Conservation (phyloP, 2,113 vertebrate species). For the Laticauda laticaudata region DNA sequence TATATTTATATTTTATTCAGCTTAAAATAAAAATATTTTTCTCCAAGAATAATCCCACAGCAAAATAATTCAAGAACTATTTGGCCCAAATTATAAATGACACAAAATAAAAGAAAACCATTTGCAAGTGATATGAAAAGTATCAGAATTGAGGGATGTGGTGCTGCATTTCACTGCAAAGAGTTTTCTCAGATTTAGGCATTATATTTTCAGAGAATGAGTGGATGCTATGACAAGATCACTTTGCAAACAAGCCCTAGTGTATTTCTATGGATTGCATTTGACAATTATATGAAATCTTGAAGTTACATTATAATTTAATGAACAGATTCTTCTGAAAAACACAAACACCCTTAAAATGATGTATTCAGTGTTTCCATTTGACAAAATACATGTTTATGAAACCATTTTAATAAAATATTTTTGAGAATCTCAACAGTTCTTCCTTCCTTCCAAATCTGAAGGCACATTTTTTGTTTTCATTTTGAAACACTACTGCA, state of each 20-base stretch:
- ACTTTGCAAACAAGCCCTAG: neutral
- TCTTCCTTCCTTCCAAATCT: constrained; percentile 10
- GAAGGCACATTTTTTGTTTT: constrained; percentile 6
- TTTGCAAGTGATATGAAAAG: neutral
- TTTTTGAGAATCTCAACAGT: neutral
- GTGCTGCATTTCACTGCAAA: neutral
- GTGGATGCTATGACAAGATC: neutral
- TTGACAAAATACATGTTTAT: neutral
- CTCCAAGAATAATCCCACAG: neutral
- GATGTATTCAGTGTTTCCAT: neutral
- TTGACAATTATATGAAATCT: neutral
- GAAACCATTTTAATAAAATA: neutral
- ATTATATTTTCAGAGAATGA: neutral
- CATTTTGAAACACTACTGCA: constrained; percentile 31
- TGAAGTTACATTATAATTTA: neutral
- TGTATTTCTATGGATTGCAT: neutral
- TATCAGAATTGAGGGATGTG: neutral
- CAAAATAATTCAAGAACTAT: neutral
- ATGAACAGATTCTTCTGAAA: neutral
- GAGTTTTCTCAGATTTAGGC: neutral
- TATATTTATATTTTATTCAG: neutral
- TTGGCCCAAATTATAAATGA: neutral
- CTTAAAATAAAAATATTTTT: constrained; percentile 5
- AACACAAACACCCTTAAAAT: neutral
- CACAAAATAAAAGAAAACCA: neutral